Evolutionary conservation across 2,797 vertebrate species (phyloP).

Genomic region (Sebastiscus albofasciatus): DNA sequence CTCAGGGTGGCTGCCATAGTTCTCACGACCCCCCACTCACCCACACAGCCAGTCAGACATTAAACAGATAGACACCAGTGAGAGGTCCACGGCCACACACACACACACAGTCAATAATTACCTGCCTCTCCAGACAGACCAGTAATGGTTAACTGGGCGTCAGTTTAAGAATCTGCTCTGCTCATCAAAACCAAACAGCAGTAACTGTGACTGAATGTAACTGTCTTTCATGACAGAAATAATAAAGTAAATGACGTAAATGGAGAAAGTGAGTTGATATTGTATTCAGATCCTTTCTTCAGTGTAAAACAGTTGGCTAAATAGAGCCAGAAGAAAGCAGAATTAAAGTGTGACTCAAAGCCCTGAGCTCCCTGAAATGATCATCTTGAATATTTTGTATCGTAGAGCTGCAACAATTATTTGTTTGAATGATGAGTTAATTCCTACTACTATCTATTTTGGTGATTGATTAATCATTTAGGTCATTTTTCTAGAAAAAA

Average conservation of each 20-base stretch:
- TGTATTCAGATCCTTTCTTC: background rate
- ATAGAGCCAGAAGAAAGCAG: background rate
- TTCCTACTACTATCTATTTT: background rate
- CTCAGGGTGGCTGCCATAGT: conserved; percentile 21
- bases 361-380: background rate
- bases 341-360: background rate
- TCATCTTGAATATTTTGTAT: background rate
- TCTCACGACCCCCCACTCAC: conserved; percentile 38
- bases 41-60: conserved; percentile 55
- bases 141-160: conserved; percentile 37
- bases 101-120: conserved; percentile 51
- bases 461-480: background rate
- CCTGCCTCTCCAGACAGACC: conserved; percentile 47
- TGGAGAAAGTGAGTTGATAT: background rate
- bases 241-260: background rate
- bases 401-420: background rate
- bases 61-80: conserved; percentile 56
- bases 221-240: background rate
- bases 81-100: conserved; percentile 12
- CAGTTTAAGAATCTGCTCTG: background rate
- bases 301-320: background rate
- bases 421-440: background rate
- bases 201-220: background rate
- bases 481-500: background rate
- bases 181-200: conserved; percentile 17